These are phyloP conservation scores for Chlamydotis undulata DNA, from an alignment of 2,113 vertebrate genomes.

Conservation along the genomic window DNA sequence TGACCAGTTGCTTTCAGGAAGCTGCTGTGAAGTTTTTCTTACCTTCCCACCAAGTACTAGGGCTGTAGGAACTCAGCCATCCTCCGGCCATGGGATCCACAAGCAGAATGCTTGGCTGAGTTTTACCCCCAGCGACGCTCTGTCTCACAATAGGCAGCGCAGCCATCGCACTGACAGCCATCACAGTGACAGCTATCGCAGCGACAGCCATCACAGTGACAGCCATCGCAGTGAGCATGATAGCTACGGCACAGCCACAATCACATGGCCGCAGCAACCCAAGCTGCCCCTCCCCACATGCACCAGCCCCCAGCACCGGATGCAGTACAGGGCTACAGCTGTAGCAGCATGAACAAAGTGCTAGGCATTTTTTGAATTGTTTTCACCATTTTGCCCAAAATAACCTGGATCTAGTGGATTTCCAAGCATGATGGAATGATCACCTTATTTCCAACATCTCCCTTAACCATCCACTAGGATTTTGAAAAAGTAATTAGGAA, in stretches of 20 bases:
- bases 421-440: neutral
- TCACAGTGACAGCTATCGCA: neutral
- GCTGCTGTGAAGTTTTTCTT: neutral
- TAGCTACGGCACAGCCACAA: neutral
- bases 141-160: neutral
- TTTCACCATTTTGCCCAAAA: neutral
- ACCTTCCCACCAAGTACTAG: neutral
- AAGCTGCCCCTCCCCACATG: neutral
- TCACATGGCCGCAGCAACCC: neutral
- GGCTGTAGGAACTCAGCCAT: neutral
- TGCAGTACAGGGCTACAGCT: neutral
- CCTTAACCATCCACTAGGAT: neutral
- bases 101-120: neutral
- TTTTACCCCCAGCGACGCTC: fast-evolving
- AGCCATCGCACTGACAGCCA: neutral
- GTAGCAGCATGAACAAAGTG: neutral
- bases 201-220: neutral
- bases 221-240: neutral
- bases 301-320: neutral
- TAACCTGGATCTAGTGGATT: neutral
- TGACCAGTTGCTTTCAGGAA: neutral
- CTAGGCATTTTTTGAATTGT: neutral
- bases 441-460: neutral
- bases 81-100: neutral
- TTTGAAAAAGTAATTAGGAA: neutral